Conservation (phyloP, 2,888 invertebrate genomes). For the Drosophila mimica region DNA sequence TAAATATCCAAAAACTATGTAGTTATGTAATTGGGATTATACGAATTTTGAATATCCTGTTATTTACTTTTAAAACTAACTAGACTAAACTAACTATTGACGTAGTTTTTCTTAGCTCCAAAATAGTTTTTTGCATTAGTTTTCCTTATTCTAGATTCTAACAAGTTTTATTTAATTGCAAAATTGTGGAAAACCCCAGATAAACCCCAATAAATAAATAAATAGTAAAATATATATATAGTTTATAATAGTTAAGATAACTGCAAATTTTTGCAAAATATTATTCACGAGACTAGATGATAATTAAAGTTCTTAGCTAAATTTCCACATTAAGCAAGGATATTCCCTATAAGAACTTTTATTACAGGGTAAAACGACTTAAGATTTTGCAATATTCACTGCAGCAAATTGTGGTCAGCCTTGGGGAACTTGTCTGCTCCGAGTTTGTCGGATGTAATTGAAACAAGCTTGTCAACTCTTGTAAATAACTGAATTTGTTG, state of each 20-base stretch:
- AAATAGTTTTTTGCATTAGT: background rate
- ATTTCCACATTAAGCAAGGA: background rate
- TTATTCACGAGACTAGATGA: background rate
- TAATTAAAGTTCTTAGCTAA: background rate
- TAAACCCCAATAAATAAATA: background rate
- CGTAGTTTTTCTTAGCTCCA: background rate
- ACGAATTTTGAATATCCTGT: slow-evolving; percentile 24
- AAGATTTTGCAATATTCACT: slow-evolving; percentile 51
- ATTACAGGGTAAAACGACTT: slow-evolving; percentile 49
- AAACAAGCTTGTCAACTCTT: slow-evolving; percentile 50
- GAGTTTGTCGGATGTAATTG: slow-evolving; percentile 42
- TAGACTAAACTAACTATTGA: background rate
- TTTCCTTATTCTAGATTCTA: background rate
- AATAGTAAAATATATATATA: background rate
- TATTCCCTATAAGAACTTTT: background rate
- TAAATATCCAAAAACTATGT: slow-evolving; percentile 20
- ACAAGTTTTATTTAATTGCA: background rate
- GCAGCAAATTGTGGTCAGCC: slow-evolving; percentile 55
- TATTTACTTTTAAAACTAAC: background rate
- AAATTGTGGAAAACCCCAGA: background rate
- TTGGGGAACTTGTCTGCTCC: slow-evolving; percentile 22
- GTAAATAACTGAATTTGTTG: slow-evolving; percentile 72
- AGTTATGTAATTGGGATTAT: fast-evolving
- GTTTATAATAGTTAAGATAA: background rate
- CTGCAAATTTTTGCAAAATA: background rate